phyloP scores from a whole-genome alignment of 2,797 vertebrate species.

The Falco columbarius region DNA sequence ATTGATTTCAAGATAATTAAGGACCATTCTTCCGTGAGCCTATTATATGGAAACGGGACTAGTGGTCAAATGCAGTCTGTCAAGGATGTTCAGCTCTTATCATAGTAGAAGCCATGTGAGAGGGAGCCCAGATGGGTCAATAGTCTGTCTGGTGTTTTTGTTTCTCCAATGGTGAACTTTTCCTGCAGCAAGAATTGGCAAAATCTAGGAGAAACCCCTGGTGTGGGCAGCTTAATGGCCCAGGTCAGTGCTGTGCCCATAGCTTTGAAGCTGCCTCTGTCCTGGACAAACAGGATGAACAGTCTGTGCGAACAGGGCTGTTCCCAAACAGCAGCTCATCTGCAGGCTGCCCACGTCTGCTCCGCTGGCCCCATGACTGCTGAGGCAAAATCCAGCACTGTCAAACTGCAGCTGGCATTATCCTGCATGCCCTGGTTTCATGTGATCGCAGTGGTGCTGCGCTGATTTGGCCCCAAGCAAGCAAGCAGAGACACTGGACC shows the following conservation, averaged over 20 bases:
- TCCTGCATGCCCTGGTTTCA: background rate
- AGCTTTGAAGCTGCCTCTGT: background rate
- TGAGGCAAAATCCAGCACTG: background rate
- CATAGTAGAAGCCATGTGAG: background rate
- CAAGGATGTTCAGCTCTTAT: background rate
- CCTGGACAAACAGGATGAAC: background rate
- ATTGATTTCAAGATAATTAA: background rate
- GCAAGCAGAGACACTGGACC: background rate
- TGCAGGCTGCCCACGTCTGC: background rate
- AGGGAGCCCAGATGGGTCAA: background rate
- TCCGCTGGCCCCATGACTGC: background rate
- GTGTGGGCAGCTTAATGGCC: background rate
- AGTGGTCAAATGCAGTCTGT: background rate
- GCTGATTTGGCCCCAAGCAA: background rate
- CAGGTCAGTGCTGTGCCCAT: background rate
- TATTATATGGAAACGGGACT: background rate
- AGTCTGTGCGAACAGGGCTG: background rate
- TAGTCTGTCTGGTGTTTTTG: background rate
- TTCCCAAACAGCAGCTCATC: background rate
- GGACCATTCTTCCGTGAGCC: background rate
- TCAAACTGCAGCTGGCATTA: background rate
- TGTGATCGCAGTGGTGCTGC: accelerated
- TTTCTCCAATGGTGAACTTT: background rate
- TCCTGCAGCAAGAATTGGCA: background rate
- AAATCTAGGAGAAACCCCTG: background rate